Evolutionary conservation across 1,140 invertebrate genomes (phyloP), one percentile per base, ranked within the genome.

Genomic region (Drosophila paulistorum): DNA sequence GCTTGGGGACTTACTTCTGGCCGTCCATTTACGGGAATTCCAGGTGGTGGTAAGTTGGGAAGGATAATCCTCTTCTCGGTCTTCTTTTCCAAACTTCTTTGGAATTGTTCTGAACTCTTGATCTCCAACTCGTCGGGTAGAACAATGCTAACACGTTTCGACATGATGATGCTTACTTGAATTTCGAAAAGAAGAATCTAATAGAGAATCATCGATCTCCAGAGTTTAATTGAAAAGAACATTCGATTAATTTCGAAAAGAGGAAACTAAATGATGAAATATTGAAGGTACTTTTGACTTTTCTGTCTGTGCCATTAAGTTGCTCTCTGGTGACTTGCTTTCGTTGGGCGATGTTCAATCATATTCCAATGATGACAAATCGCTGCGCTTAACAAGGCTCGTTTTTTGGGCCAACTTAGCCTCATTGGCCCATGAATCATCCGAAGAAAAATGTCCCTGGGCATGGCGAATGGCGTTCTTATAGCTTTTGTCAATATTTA

Each of bases 401-500:
- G 11, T 14, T 23, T 37, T 17, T 37, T 54, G 33, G 65, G 39
- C 23, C 23, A 35, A 35, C 11, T 26, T 23, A 35, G 7, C 33
- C 48, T 11, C 37, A 65, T 35, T 42, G 20, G 54, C 33, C 33
- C 54, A 67, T 71, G 45, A 65, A 65, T 61, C 57, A 17, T 17
- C 45, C 61, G 26, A 10, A 30, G 61, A 51, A 51, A 51, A 51
- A 51, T 51, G 45, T 51, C 45, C 45, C 41, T 20, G 14, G 54
- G 14, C 2, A 55, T 17, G 57, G 33, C 20, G 48, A 54, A 23
- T 41, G 60, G 10, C 20, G 26, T 9, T 35, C 48, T 59, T 66
- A 60, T 68, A 65, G 82, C 77, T 82, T 82, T 71, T 73, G 82
- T 79, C 75, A 82, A 75, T 73, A 71, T 73, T 71, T 77, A 68